Base-by-base conservation (phyloP, 1,140 invertebrate genomes). In the Reticulitermes speratus region DNA sequence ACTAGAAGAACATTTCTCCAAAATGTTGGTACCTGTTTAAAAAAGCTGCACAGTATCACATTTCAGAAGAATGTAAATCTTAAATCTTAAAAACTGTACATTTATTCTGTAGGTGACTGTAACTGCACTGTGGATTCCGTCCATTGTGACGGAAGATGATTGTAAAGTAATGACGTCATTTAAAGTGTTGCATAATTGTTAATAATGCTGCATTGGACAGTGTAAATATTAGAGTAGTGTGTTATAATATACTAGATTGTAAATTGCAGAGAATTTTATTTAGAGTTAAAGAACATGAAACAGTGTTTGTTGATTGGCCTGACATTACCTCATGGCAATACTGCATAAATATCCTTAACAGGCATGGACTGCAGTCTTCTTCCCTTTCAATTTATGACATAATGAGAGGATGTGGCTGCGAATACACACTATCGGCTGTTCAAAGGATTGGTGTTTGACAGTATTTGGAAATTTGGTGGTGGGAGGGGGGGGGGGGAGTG, bases 181-280 rank as follows among this genome's bases (percentile, higher is more conserved):
- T 25, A 75, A 75, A 75, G 2, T n/a, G 65, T 55, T 75, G 25
- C n/a, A 30, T 75, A 75, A 14, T 55, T 75, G 65, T 75, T 75
- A 21, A 55, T 55, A 3, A 75, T 75, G 65, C 25, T 65, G 21
- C 25, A 30, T 25, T 30, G 65, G n/a, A 75, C 25, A 14, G 7
- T 75, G 65, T 75, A 75, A 75, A 75, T 75, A 75, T 25, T 75
- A 75, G 30, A 25, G 65, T n/a, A 75, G n/a, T 75, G n/a, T 75
- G 25, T 19, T 59, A 59, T 59, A 59, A 30, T 75, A 75, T 30
- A 75, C 16, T 65, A 75, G n/a, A 75, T 30, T 75, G n/a, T 75
- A 30, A n/a, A 75, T 75, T 30, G 16, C n/a, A 30, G 11, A 75
- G 65, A 75, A 75, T 75, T 75, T 30, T 14, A 75, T 75, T 75